These are phyloP conservation scores for Druon quercuslanigerum DNA, from an alignment of 1,140 invertebrate species.

Conservation along the genomic window DNA sequence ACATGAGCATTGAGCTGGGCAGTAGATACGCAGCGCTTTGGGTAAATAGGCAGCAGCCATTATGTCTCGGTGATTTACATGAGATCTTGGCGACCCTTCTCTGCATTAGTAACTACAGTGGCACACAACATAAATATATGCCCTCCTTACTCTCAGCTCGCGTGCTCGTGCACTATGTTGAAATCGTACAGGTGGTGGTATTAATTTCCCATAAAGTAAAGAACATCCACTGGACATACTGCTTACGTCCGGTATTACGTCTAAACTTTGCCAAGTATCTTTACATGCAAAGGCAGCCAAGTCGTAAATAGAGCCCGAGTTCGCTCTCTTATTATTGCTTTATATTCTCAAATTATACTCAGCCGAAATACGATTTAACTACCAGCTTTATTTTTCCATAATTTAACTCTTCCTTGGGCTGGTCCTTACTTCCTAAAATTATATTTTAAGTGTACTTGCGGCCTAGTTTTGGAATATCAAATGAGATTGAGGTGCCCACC, in stretches of 20 bases:
- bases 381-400: too few species aligned
- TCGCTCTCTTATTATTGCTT: not conserved
- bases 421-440: too few species aligned
- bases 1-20: slow-evolving; percentile 1
- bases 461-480: too few species aligned
- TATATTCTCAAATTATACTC: not conserved
- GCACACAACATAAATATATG: slow-evolving; percentile 37
- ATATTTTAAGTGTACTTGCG: too few species aligned
- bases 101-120: slow-evolving; percentile 33
- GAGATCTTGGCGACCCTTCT: slow-evolving; percentile 64
- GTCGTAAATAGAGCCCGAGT: not conserved
- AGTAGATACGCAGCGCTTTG: slow-evolving; percentile 50
- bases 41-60: slow-evolving; percentile 63
- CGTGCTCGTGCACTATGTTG: slow-evolving; percentile 33
- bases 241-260: not conserved
- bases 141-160: slow-evolving; percentile 37
- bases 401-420: too few species aligned
- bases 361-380: too few species aligned
- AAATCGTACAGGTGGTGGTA: slow-evolving; percentile 47
- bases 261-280: not conserved
- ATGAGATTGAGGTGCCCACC: too few species aligned
- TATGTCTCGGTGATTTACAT: slow-evolving; percentile 67
- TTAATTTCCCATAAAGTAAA: slow-evolving; percentile 43
- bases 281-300: not conserved
- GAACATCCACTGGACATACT: slow-evolving; percentile 13